These are phyloP conservation scores for Cephalopholis sonnerati DNA, from an alignment of 2,113 vertebrate species.

Conservation along the genomic window DNA sequence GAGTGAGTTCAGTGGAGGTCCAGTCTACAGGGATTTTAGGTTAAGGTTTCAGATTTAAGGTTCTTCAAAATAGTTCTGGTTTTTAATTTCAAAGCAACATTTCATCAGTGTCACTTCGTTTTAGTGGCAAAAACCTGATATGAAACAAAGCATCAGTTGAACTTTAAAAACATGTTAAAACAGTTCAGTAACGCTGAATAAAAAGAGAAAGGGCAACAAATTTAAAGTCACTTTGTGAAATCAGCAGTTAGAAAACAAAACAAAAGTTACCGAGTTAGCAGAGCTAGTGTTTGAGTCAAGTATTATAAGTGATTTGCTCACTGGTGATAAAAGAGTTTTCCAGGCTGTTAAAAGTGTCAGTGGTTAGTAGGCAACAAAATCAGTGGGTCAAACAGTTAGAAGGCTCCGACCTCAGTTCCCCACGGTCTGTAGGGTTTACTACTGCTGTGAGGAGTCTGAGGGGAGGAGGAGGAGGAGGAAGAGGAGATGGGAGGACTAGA, in stretches of 20 bases:
- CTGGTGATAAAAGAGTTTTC: neutral
- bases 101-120: neutral
- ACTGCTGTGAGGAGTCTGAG: constrained; percentile 83
- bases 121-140: neutral
- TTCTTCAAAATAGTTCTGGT: neutral
- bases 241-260: too few species aligned
- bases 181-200: neutral
- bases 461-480: constrained; percentile 65
- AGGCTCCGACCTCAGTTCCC: constrained; percentile 96
- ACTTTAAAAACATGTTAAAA: neutral
- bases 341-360: constrained; percentile 13
- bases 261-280: too few species aligned
- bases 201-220: too few species aligned
- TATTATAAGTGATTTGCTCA: neutral
- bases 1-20: too few species aligned
- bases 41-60: too few species aligned
- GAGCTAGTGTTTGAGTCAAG: neutral
- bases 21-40: too few species aligned
- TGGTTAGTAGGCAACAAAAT: constrained; percentile 30
- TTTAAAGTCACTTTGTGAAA: too few species aligned
- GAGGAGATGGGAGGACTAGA: constrained; percentile 79
- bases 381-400: constrained; percentile 75
- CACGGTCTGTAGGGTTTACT: constrained; percentile 92
- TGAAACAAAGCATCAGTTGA: neutral
- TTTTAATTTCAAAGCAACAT: neutral